Evolutionary conservation across 1,140 invertebrate genomes (phyloP).

Genomic region (Eurosta solidaginis): DNA sequence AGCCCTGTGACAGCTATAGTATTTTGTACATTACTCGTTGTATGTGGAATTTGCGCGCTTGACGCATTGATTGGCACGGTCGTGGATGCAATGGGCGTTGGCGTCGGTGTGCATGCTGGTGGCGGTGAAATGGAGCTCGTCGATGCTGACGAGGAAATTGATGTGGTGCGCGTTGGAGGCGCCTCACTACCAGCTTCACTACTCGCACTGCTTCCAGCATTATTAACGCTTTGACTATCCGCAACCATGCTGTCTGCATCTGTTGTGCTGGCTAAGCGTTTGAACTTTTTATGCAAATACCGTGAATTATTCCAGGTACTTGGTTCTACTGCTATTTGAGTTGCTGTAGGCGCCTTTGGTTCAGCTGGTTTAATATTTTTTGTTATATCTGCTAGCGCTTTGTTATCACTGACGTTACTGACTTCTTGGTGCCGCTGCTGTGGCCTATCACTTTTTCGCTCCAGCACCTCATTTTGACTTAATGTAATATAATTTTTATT

Average conservation of each 20-base stretch:
- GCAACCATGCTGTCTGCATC: constrained; percentile 48
- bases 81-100: neutral
- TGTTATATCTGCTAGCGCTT: constrained; percentile 6
- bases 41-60: neutral
- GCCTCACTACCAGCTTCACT: constrained; percentile 43
- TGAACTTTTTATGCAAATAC: constrained; percentile 90
- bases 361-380: neutral
- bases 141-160: constrained; percentile 54
- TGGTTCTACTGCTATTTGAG: constrained; percentile 50
- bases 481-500: constrained; percentile 38
- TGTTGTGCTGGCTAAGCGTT: constrained; percentile 77
- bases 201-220: constrained; percentile 49
- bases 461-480: constrained; percentile 37
- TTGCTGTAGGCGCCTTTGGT: constrained; percentile 48
- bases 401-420: constrained; percentile 6
- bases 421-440: constrained; percentile 41
- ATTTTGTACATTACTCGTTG: neutral
- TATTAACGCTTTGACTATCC: constrained; percentile 43
- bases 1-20: neutral
- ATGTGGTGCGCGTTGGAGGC: constrained; percentile 48
- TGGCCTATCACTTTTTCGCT: constrained; percentile 26
- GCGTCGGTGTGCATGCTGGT: constrained; percentile 25
- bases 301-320: constrained; percentile 69
- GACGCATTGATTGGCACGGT: neutral
- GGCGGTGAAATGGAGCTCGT: constrained; percentile 44